phyloP scores from a whole-genome alignment of 2,888 invertebrate genomes.

The Exephanes ischioxanthus region DNA sequence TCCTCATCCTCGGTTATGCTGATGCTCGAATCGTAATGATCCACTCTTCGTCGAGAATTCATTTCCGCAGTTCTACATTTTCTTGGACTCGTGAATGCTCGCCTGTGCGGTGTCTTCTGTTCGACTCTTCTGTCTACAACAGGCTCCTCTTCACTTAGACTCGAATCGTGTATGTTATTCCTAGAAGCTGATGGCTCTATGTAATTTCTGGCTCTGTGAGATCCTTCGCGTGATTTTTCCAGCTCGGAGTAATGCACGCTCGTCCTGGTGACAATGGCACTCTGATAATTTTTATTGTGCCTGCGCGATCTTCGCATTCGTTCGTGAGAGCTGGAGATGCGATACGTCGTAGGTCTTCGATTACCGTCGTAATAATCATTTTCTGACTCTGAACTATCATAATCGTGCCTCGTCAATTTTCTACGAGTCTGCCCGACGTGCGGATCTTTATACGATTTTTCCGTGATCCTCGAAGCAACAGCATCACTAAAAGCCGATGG shows the following conservation, averaged over 20 bases:
- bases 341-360: background rate
- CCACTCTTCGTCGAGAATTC: slow-evolving; percentile 6
- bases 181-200: background rate
- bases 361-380: slow-evolving; percentile 54
- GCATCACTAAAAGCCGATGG: background rate
- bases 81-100: slow-evolving; percentile 28
- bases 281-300: slow-evolving; percentile 21
- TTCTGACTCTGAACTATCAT: slow-evolving; percentile 63
- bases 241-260: background rate
- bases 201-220: background rate
- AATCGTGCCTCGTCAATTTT: slow-evolving; percentile 57
- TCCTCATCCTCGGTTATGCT: slow-evolving; percentile 72
- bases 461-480: background rate
- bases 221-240: slow-evolving; percentile 16
- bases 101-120: background rate
- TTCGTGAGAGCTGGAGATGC: slow-evolving; percentile 1
- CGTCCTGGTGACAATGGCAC: background rate
- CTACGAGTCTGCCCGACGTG: slow-evolving; percentile 29
- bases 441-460: slow-evolving; percentile 21
- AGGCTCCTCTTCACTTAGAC: slow-evolving; percentile 46
- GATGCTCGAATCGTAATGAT: slow-evolving; percentile 70
- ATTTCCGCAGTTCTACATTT: background rate
- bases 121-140: slow-evolving; percentile 2
- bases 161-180: slow-evolving; percentile 10
- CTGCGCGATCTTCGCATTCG: slow-evolving; percentile 18